Base-by-base conservation (phyloP, 2,888 invertebrate species). In the Stenodera caucasica region DNA sequence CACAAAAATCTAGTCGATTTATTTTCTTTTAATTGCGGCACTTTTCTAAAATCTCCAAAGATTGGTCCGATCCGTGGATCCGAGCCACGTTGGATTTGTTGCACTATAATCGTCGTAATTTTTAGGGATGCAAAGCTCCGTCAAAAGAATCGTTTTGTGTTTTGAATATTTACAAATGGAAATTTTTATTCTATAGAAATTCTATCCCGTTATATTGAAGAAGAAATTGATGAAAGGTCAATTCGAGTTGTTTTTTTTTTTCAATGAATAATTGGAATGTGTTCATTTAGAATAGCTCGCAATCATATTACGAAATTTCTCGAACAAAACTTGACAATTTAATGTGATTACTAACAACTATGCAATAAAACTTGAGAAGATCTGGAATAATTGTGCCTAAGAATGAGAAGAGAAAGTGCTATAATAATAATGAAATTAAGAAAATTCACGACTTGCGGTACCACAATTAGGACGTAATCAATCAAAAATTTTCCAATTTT, bases 311-410 rank as follows among this genome's bases (percentile, higher is more conserved):
- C 45, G 23, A 12, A 45, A 45, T 45, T 2, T 23, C 21, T 23
- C 7, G n/a, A 23, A 45, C 23, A 45, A 21, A 45, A 45, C 45
- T 45, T 45, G 45, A 45, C 45, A 21, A 45, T 45, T 45, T 45
- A 45, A 45, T 45, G 45, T 21, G 45, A 45, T 45, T 45, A 21
- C 45, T 21, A 45, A 45, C 45, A 45, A 45, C 2, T 18, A 11
- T 30, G 23, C 18, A 14, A 37, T n/a, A 3, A 7, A 37, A 6
- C 45, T 45, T 45, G 45, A 18, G 21, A 21, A 45, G 23, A 45
- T 45, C 6, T 21, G 18, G 23, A 23, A 45, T 23, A 12, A 45
- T 12, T 45, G 11, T 21, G 12, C 11, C 2, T n/a, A n/a, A n/a
- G 8, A 5, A 12, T 11, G 45, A 45, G 21, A 21, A 45, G 45